A percentile compares a stretch with the other conserved stretches of the same genome.
Evolutionary conservation across 2,888 invertebrate species (phyloP).

Genomic region (Therioaphis trifolii): DNA sequence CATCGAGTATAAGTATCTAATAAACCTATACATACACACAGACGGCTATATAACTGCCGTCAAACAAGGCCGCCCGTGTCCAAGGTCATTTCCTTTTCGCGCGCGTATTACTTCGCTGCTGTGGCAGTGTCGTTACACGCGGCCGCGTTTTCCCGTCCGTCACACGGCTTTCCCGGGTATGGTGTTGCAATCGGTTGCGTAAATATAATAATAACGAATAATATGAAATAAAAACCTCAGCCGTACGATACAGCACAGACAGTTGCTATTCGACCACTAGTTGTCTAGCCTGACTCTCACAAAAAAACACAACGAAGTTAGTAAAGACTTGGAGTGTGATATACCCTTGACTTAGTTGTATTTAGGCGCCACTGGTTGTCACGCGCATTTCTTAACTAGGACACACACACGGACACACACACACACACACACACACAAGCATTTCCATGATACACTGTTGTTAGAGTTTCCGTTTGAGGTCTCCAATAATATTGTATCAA

Average conservation of each 20-base stretch:
- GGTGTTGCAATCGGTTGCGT: conserved; percentile 52
- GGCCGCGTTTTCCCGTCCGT: conserved; percentile 59
- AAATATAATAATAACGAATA: conserved; percentile 31
- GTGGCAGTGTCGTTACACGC: conserved; percentile 32
- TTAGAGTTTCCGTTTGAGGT: conserved; percentile 43
- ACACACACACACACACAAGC: neutral
- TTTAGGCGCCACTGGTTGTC: conserved; percentile 57
- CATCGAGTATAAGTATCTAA: neutral
- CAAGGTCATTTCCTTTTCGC: conserved; percentile 62
- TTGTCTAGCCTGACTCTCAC: neutral
- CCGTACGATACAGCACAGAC: neutral
- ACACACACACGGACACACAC: conserved; percentile 12
- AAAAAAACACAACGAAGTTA: neutral
- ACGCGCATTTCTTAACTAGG: conserved; percentile 62
- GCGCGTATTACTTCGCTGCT: neutral
- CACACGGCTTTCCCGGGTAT: conserved; percentile 56
- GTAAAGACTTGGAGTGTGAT: neutral
- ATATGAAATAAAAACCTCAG: conserved; percentile 37
- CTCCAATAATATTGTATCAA: conserved; percentile 10
- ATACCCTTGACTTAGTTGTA: conserved; percentile 59
- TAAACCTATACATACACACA: neutral
- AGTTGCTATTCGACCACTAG: neutral
- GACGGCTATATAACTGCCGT: conserved; percentile 22
- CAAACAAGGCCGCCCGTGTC: conserved; percentile 47
- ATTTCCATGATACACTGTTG: conserved; percentile 16